Evolutionary conservation across 2,797 vertebrate species (phyloP), one percentile per base, ranked within the genome.

Genomic region (Neostethus bicornis): DNA sequence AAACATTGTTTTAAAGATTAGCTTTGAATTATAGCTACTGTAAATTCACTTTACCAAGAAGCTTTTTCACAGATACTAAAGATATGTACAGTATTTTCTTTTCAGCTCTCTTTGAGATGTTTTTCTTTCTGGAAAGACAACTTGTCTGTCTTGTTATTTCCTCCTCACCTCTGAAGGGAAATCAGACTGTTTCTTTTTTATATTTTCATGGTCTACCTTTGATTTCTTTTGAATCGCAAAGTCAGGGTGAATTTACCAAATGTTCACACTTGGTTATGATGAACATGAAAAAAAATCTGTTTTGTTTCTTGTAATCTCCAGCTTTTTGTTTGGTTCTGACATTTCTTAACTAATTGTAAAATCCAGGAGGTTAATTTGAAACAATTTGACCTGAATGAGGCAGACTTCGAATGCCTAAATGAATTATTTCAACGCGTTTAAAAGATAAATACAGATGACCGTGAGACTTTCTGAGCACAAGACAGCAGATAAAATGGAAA

Each of bases 111-210:
- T 51, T 28, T 53, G 13, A 32, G 5, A 14, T 21, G 41, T 37
- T 49, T 34, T n/a, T 19, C 1, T 52, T 52, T 29, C n/a, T 43
- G 46, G 47, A 70, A 10, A 56, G 66, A 62, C 60, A 56, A 66
- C 32, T 39, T 51, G 37, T 43, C 48, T 37, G 4, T 35, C 23
- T n/a, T 45, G 25, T 48, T 48, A 55, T 61, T 61, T 73, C 39
- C 46, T 35, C 29, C 31, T 23, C 34, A 50, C 42, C 28, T 39
- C 34, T 61, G 51, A 59, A 51, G 37, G 21, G 44, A 43, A 13
- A 16, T 39, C 43, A 24, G 7, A n/a, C n/a, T n/a, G n/a, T n/a
- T 37, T 58, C 2, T 51, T 17, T 14, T 34, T 34, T 34, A 14
- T 39, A n/a, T 66, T 41, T 28, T 48, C 38, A 26, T 5, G 17